Evolutionary conservation across 2,113 vertebrate species (phyloP), one percentile per base, ranked within the genome.

Genomic region (Hassar affinis): DNA sequence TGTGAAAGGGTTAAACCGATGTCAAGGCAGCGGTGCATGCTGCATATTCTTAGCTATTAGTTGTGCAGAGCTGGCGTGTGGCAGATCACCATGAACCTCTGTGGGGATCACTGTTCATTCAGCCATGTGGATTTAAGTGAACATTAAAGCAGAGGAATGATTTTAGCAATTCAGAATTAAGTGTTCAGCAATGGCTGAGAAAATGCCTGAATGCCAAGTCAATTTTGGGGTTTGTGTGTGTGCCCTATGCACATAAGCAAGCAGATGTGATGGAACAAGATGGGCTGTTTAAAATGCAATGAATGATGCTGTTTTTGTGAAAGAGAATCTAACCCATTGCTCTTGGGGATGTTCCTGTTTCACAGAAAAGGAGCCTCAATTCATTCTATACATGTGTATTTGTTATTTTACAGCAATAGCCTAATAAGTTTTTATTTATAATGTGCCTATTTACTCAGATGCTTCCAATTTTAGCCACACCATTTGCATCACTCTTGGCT

Each of bases 141-240:
- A 86, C 74, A 30, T 42, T 5, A 84, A 87, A 84, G 76, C 85
- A 84, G 74, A 86, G 84, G 66, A 91, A 87, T 69, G 76, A 90
- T 89, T 87, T 85, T 85, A 84, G 71, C 84, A 87, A 83, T 89
- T 90, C 81, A 87, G 74, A 89, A 91, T 90, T 88, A 87, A 87
- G 89, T 87, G 80, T 88, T 86, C 72, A 85, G 85, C 72, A 87
- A 27, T 45, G 71, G 84, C 61, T 86, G 62, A 3, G 27, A 89
- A 79, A 82, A 88, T 85, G 81, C 71, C 85, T 76, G 6, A 66
- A 62, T 86, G 38, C 8, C 51, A 61, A 33, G 20, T 80, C 12
- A 33, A n/a, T 81, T 81, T n/a, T 38, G 17, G 18, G 35, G 10
- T 69, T 42, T 45, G 20, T 25, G 38, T 25, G 66, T 6, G 1